These are phyloP conservation scores for Zaprionus camerounensis DNA, from an alignment of 1,140 invertebrate genomes.

Conservation along the genomic window DNA sequence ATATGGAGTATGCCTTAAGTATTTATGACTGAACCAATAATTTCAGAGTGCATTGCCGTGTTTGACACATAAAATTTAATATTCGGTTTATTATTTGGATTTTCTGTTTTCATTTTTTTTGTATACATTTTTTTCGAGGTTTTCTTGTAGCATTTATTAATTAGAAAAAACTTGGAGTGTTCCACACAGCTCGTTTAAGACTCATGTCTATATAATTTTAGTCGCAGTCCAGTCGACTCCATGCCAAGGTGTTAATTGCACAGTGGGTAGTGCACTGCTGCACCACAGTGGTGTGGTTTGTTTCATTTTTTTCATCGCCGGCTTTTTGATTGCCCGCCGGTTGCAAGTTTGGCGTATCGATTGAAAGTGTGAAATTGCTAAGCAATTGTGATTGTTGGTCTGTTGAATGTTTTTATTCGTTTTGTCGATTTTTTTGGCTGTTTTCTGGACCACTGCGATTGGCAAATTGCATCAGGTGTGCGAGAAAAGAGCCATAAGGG, in stretches of 20 bases:
- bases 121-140: constrained; percentile 25
- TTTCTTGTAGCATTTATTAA: constrained; percentile 63
- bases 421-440: constrained; percentile 3
- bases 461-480: constrained; percentile 78
- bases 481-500: constrained; percentile 23
- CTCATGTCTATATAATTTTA: constrained; percentile 66
- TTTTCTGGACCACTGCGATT: constrained; percentile 51
- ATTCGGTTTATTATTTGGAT: constrained; percentile 58
- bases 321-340: constrained; percentile 51
- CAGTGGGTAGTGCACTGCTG: constrained; percentile 63
- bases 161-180: constrained; percentile 59
- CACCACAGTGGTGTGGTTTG: constrained; percentile 15
- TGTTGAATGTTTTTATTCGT: constrained; percentile 49
- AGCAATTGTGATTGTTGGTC: constrained; percentile 74
- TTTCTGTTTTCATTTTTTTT: constrained; percentile 1
- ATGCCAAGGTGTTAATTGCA: constrained; percentile 79
- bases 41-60: constrained; percentile 75
- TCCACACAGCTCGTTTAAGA: constrained; percentile 52
- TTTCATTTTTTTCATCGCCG: background rate
- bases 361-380: constrained; percentile 82
- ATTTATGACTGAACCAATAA: constrained; percentile 62
- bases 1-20: constrained; percentile 22
- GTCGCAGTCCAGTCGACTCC: constrained; percentile 35
- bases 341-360: constrained; percentile 51
- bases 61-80: constrained; percentile 68